Conservation (phyloP, 2,888 invertebrate genomes). For the Automeris io region DNA sequence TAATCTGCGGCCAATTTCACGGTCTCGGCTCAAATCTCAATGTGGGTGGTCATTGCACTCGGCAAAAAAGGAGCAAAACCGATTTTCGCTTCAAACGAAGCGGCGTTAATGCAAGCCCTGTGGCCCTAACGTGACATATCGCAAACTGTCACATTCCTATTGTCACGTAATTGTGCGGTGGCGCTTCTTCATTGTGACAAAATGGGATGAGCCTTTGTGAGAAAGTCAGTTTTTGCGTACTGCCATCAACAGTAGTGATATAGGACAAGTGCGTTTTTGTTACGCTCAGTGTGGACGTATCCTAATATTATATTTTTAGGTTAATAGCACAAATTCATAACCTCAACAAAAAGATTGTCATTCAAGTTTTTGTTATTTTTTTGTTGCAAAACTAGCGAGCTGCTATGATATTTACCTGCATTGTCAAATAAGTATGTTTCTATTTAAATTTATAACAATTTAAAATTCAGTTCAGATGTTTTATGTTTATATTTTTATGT, state of each 20-base stretch:
- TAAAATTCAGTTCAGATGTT: no score
- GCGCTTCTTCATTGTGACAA: constrained; percentile 61
- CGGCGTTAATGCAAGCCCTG: constrained; percentile 47
- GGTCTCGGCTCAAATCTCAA: constrained; percentile 20
- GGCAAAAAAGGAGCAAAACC: neutral
- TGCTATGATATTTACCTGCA: no score
- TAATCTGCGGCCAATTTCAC: constrained; percentile 41
- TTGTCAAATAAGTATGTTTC: no score
- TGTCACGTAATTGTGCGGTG: constrained; percentile 50
- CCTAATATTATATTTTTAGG: neutral
- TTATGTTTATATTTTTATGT: no score
- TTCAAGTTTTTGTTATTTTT: neutral
- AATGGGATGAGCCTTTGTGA: constrained; percentile 40
- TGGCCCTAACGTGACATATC: constrained; percentile 46
- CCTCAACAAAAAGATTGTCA: neutral
- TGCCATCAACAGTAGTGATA: neutral
- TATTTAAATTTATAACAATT: no score
- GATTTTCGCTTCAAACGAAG: constrained; percentile 11
- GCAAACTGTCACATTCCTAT: constrained; percentile 42
- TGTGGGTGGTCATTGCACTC: constrained; percentile 21
- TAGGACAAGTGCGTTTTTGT: constrained; percentile 8
- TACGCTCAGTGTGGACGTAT: neutral
- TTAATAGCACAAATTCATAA: neutral
- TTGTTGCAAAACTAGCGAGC: no score
- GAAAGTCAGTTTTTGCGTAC: constrained; percentile 39